phyloP scores from a whole-genome alignment of 2,113 vertebrate species.

The Chrysemys picta region DNA sequence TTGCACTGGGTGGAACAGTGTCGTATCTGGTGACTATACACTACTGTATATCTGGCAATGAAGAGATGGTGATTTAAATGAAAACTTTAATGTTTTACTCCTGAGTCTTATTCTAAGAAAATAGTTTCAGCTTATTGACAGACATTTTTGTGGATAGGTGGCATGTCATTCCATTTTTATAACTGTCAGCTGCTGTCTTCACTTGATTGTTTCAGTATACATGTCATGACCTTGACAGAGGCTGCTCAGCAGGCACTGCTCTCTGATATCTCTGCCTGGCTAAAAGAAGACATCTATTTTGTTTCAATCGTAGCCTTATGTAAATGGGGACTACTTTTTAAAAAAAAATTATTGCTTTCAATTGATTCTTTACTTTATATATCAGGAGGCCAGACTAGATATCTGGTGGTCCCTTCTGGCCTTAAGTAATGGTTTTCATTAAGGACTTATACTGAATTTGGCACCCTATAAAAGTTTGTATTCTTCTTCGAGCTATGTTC shows the following conservation, averaged over 20 bases:
- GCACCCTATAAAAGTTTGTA: fast-evolving
- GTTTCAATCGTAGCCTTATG: neutral
- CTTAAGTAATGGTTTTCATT: neutral
- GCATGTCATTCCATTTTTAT: neutral
- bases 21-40: neutral
- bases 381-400: too few species aligned
- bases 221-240: conserved; percentile 26
- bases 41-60: conserved; percentile 37
- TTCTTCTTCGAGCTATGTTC: neutral
- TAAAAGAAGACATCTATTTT: neutral
- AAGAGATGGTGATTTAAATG: conserved; percentile 13
- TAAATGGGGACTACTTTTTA: neutral
- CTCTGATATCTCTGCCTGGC: neutral
- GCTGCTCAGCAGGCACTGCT: neutral
- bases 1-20: neutral
- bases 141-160: neutral
- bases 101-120: neutral
- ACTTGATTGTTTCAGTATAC: neutral
- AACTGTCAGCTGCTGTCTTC: neutral
- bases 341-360: neutral
- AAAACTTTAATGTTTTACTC: neutral
- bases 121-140: neutral
- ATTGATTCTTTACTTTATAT: neutral
- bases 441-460: neutral
- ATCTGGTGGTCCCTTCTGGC: too few species aligned